Conservation (phyloP, 1,140 invertebrate species). For the Oscheius sp. region DNA sequence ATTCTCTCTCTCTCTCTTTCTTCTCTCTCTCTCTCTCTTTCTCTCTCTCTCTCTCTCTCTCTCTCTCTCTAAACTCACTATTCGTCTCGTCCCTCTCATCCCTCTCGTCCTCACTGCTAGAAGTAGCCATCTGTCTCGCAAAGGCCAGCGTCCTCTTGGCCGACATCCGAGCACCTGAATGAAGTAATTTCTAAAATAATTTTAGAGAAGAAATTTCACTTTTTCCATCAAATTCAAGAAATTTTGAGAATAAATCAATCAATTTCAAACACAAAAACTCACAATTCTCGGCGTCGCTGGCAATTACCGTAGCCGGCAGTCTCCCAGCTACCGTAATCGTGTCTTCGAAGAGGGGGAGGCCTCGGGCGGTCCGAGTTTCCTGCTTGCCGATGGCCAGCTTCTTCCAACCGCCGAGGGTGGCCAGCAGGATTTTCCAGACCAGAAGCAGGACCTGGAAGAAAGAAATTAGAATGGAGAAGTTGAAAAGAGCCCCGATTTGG, state of each 20-base stretch:
- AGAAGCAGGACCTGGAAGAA: slow-evolving; percentile 44
- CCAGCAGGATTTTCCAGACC: slow-evolving; percentile 55
- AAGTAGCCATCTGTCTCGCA: slow-evolving; percentile 22
- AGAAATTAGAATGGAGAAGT: slow-evolving; percentile 2
- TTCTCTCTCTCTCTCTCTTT: too few species aligned
- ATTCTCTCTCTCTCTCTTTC: too few species aligned
- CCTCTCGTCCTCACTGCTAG: slow-evolving; percentile 21
- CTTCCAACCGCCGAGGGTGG: slow-evolving; percentile 51
- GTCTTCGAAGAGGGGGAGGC: slow-evolving; percentile 50
- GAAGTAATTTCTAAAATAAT: not conserved
- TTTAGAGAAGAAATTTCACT: not conserved
- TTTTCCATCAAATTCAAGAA: too few species aligned
- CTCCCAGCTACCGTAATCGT: slow-evolving; percentile 49
- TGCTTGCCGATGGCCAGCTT: slow-evolving; percentile 39
- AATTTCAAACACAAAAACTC: not conserved
- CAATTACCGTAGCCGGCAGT: slow-evolving; percentile 39
- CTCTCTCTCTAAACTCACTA: too few species aligned
- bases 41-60: too few species aligned
- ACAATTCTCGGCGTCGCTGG: slow-evolving; percentile 12
- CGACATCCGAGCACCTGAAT: not conserved
- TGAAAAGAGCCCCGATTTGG: slow-evolving; percentile 21
- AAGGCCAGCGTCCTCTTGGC: slow-evolving; percentile 14
- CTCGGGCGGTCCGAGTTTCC: slow-evolving; percentile 31
- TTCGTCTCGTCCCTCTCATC: slow-evolving; percentile 27
- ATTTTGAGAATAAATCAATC: not conserved